phyloP scores from a whole-genome alignment of 2,888 invertebrate genomes.

The Agriopis aurantiaria region DNA sequence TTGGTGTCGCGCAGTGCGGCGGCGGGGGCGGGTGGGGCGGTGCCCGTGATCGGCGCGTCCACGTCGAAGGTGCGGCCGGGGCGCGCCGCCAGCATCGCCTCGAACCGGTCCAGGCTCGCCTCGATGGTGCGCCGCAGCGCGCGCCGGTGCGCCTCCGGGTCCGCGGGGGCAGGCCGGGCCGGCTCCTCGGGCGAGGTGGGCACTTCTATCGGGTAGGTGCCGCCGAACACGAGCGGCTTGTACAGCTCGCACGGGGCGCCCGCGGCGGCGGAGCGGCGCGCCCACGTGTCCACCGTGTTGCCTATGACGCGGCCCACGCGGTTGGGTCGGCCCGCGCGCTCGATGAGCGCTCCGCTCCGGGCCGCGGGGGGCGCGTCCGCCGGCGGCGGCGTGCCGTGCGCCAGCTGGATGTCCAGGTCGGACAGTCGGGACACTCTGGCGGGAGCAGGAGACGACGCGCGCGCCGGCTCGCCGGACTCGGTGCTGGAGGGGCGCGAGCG shows the following conservation, averaged over 20 bases:
- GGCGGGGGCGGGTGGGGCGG: constrained; percentile 31
- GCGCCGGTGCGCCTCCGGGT: constrained; percentile 52
- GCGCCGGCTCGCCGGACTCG: too few relatives aligned
- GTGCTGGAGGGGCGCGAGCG: too few relatives aligned
- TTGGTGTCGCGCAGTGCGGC: constrained; percentile 11
- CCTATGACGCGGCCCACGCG: constrained; percentile 82
- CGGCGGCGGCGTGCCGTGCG: constrained; percentile 64
- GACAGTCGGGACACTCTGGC: constrained; percentile 47
- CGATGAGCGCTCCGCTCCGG: constrained; percentile 78
- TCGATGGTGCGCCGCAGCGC: constrained; percentile 74
- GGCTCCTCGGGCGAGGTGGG: constrained; percentile 76
- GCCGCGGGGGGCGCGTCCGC: constrained; percentile 65
- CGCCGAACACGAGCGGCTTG: constrained; percentile 92
- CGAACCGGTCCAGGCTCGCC: constrained; percentile 79
- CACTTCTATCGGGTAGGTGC: constrained; percentile 94
- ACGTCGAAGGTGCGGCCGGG: constrained; percentile 55
- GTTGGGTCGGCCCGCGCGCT: constrained; percentile 27
- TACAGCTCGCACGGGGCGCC: constrained; percentile 64
- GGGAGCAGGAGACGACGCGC: constrained; percentile 5
- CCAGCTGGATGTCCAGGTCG: constrained; percentile 64
- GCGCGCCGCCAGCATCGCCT: constrained; percentile 68
- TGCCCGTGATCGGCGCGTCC: constrained; percentile 45
- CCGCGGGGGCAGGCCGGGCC: constrained; percentile 32
- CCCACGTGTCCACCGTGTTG: constrained; percentile 89
- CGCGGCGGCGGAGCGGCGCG: constrained; percentile 72